Conservation (phyloP, 2,113 vertebrate genomes). For the Gracilinanus agilis region DNA sequence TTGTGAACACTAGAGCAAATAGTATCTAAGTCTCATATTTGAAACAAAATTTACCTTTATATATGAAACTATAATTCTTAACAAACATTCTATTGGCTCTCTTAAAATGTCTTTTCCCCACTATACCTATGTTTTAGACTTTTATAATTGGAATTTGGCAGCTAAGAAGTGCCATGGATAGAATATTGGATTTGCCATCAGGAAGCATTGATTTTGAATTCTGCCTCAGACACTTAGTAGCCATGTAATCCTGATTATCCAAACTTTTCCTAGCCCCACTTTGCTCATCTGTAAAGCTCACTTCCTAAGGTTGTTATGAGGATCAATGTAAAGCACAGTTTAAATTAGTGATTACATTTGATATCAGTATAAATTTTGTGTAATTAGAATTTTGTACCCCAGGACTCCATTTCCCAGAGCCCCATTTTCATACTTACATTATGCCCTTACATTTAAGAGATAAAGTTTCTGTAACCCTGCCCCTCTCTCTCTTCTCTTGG, state of each 20-base stretch:
- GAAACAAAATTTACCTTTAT: not conserved
- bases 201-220: not conserved
- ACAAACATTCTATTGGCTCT: not conserved
- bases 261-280: not conserved
- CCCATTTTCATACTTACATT: no score
- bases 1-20: not conserved
- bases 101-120: not conserved
- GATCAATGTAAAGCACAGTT: not conserved
- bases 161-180: not conserved
- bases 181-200: not conserved
- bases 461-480: no score
- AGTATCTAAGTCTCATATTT: not conserved
- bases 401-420: no score
- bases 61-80: not conserved
- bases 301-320: not conserved
- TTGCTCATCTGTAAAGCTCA: not conserved
- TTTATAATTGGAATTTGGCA: not conserved
- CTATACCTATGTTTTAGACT: not conserved
- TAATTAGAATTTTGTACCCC: no score
- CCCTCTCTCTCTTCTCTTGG: no score
- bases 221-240: not conserved
- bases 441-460: no score
- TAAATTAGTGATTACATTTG: not conserved
- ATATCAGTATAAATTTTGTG: not conserved
- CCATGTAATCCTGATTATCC: not conserved